Evolutionary conservation across 1,140 invertebrate genomes (phyloP), one percentile per base, ranked within the genome.

Genomic region (Cydia pomonella): DNA sequence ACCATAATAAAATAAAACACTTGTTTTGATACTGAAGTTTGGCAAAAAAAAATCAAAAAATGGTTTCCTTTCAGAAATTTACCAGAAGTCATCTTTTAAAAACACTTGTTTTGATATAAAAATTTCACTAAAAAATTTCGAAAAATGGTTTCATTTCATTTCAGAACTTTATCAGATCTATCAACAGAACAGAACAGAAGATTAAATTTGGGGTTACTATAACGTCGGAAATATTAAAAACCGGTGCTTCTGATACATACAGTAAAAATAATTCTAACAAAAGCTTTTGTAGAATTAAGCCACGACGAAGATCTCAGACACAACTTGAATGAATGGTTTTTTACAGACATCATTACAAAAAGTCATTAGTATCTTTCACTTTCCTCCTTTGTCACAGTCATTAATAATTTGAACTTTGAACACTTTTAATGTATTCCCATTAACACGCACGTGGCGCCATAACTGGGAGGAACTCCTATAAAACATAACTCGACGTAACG

Each of bases 361-460:
- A 76, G 41, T 79, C 80, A 89, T 89, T 88, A 83, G 82, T 91
- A 82, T 76, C 73, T 69, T 62, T 80, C 80, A 76, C 73, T 69
- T 53, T 80, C 80, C 76, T 80, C 59, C 73, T 80, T 71, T 64
- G 75, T 81, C 82, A 79, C 84, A 73, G 80, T 83, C 81, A 88
- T 90, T 86, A 83, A 87, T 88, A 87, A 85, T 87, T 87, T 83
- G 80, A 80, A 84, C 77, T 76, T 77, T 79, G 84, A 86, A 90
- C 85, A 89, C 86, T 89, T 82, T 89, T 89, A 89, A 92, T 92
- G 89, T 88, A 79, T 82, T 76, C 87, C 84, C 86, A 92, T 92
- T 92, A 92, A 87, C 88, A 82, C 78, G 82, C 87, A 90, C 83
- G 84, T 90, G 87, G 85, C 79, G 64, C 69, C 76, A 82, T 78